Percentiles rank a stretch among this genome's conserved stretches.
These are phyloP conservation scores for Samia ricini DNA, from an alignment of 1,140 invertebrate species.

Conservation along the genomic window DNA sequence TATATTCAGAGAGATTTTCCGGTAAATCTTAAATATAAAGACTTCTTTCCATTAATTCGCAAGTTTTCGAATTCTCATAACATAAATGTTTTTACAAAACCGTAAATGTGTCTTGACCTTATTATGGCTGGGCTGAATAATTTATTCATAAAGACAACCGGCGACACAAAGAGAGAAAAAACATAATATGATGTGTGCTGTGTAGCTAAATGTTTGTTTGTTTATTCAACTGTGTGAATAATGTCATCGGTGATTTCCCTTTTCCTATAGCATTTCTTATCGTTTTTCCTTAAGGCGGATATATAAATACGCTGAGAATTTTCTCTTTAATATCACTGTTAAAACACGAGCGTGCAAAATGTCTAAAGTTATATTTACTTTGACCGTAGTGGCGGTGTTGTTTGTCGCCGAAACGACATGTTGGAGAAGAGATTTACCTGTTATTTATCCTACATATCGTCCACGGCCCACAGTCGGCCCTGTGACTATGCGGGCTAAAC, in stretches of 20 bases:
- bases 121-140: too few relatives aligned
- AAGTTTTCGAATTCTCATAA: too few relatives aligned
- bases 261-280: background rate
- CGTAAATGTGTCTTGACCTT: too few relatives aligned
- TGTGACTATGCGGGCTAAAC: background rate
- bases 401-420: background rate
- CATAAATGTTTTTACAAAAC: too few relatives aligned
- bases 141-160: too few relatives aligned
- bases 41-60: too few relatives aligned
- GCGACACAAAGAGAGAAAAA: background rate
- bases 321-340: background rate
- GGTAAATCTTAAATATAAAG: too few relatives aligned
- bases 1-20: too few relatives aligned
- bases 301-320: background rate
- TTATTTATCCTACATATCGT: slow-evolving; percentile 1
- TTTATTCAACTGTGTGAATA: background rate
- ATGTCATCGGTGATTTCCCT: slow-evolving; percentile 1
- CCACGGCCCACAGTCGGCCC: background rate
- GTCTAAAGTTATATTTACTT: background rate
- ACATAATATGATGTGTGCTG: background rate
- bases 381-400: background rate
- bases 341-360: background rate
- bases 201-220: background rate
- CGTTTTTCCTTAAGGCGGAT: background rate
- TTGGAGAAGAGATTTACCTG: background rate